These are phyloP conservation scores for Daphoenositta chrysoptera DNA, from an alignment of 2,113 vertebrate genomes.

Conservation along the genomic window DNA sequence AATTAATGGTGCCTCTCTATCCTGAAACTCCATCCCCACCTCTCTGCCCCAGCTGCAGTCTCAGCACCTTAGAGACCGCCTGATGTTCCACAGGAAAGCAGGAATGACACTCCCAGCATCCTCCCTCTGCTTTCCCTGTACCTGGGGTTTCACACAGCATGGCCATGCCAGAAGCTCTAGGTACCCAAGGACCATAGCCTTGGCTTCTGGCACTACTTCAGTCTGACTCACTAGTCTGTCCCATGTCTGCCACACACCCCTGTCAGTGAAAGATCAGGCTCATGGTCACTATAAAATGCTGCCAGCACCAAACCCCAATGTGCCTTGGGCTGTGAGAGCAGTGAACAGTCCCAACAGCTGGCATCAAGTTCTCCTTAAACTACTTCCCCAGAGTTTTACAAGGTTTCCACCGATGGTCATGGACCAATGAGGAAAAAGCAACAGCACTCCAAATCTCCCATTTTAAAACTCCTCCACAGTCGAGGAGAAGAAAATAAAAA, in stretches of 20 bases:
- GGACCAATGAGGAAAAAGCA: neutral
- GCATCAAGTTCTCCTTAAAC: neutral
- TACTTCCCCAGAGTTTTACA: neutral
- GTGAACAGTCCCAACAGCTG: neutral
- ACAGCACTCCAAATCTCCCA: neutral
- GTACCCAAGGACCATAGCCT: neutral
- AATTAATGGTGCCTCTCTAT: neutral
- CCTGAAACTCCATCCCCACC: neutral
- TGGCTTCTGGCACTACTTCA: neutral
- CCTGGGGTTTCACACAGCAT: neutral
- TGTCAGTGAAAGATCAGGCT: neutral
- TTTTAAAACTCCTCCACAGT: neutral
- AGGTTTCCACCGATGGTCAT: neutral
- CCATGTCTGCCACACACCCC: neutral
- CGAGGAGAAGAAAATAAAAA: neutral
- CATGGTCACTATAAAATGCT: neutral
- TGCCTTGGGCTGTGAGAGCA: neutral
- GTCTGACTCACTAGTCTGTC: neutral
- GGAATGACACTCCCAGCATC: neutral
- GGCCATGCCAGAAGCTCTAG: neutral
- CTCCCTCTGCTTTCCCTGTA: neutral
- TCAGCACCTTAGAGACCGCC: rapidly evolving
- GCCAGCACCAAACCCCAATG: neutral
- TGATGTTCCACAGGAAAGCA: neutral
- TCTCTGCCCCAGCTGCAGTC: neutral